Conservation (phyloP, 2,888 invertebrate species). For the Eucera pruinosa region DNA sequence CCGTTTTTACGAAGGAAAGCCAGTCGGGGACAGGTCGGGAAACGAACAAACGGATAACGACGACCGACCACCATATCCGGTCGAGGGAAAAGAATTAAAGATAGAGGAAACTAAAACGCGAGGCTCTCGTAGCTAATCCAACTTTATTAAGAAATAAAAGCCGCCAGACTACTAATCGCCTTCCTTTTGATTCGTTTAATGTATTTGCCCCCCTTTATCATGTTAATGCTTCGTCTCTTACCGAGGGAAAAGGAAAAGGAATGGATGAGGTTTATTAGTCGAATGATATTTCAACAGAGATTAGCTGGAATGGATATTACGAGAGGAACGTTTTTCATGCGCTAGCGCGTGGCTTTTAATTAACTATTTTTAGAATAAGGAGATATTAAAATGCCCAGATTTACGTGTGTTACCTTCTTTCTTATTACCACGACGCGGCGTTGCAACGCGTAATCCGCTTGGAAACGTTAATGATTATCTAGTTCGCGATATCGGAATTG, state of each 20-base stretch:
- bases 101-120: neutral
- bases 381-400: conserved; percentile 45
- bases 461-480: neutral
- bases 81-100: conserved; percentile 27
- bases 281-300: conserved; percentile 58
- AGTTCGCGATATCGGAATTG: neutral
- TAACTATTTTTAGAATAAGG: conserved; percentile 57
- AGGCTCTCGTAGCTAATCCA: conserved; percentile 69
- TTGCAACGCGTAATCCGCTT: conserved; percentile 5
- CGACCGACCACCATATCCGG: conserved; percentile 13
- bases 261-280: conserved; percentile 45
- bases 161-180: conserved; percentile 18
- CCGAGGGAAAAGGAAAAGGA: neutral
- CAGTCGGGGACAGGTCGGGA: conserved; percentile 38
- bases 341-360: conserved; percentile 42
- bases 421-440: conserved; percentile 13
- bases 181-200: conserved; percentile 32
- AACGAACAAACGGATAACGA: conserved; percentile 54
- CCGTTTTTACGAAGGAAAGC: conserved; percentile 66
- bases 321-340: conserved; percentile 24
- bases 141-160: conserved; percentile 71
- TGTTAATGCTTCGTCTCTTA: conserved; percentile 19
- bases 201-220: conserved; percentile 43
- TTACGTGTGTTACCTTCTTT: neutral
- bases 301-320: conserved; percentile 48